Evolutionary conservation across 1,140 invertebrate species (phyloP).

Genomic region (Tachypleus tridentatus): DNA sequence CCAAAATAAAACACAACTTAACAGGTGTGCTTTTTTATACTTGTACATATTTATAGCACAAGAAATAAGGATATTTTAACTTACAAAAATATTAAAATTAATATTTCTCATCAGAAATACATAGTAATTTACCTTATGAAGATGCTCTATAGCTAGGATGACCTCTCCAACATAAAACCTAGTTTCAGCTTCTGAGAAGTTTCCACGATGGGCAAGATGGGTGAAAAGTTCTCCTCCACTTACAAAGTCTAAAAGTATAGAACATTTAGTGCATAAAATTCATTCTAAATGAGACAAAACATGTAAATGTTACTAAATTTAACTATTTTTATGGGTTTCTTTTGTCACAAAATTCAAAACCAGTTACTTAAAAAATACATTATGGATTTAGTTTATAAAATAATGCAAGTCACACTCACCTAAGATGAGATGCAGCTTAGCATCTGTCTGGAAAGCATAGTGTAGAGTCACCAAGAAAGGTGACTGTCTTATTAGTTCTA

Average conservation of each 20-base stretch:
- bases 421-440: slow-evolving; percentile 80
- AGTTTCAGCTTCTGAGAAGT: slow-evolving; percentile 70
- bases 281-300: neutral
- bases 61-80: no score
- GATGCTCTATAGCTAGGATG: slow-evolving; percentile 74
- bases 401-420: slow-evolving; percentile 44
- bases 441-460: slow-evolving; percentile 87
- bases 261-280: slow-evolving; percentile 1
- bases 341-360: neutral
- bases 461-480: slow-evolving; percentile 85
- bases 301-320: no score
- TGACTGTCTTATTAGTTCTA: slow-evolving; percentile 74
- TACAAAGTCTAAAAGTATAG: slow-evolving; percentile 65
- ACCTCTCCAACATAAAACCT: slow-evolving; percentile 83
- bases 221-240: slow-evolving; percentile 86
- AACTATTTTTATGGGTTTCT: neutral
- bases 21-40: no score
- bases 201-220: slow-evolving; percentile 74
- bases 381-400: no score
- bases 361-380: no score
- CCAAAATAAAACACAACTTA: no score
- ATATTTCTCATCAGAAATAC: no score
- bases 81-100: no score
- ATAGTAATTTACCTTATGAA: slow-evolving; percentile 56
- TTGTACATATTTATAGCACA: no score